These are phyloP conservation scores for Sarcophaga peregrina DNA, from an alignment of 1,140 invertebrate genomes.

Conservation along the genomic window DNA sequence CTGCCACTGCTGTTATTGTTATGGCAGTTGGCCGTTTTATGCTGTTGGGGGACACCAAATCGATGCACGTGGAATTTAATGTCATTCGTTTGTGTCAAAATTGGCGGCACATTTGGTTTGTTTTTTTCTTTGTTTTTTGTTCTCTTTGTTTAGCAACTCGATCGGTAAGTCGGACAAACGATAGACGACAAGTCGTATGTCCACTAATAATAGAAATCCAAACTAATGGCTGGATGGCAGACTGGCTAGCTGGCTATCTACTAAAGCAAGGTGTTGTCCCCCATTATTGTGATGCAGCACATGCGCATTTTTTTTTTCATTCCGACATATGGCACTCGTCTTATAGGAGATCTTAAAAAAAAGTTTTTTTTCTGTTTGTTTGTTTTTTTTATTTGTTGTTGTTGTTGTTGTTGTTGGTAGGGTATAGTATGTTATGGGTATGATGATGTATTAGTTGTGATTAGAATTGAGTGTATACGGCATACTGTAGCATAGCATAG, in stretches of 20 bases:
- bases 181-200: conserved; percentile 30
- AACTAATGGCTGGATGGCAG: conserved; percentile 33
- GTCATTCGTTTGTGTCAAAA: conserved; percentile 39
- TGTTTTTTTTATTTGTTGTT: neutral
- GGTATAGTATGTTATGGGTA: neutral
- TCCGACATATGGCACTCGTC: too few species aligned
- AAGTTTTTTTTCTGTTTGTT: neutral
- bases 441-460: conserved; percentile 40
- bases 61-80: conserved; percentile 41
- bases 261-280: conserved; percentile 31
- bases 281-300: neutral
- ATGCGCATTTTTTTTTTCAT: neutral
- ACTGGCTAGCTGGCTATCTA: neutral
- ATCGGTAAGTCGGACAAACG: neutral
- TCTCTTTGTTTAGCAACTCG: neutral
- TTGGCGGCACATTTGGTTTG: conserved; percentile 24
- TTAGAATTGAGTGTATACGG: conserved; percentile 31
- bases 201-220: conserved; percentile 26
- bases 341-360: neutral
- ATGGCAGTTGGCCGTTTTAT: too few species aligned
- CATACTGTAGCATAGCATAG: neutral
- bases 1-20: too few species aligned
- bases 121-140: neutral
- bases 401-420: neutral
- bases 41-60: conserved; percentile 16